Percentiles rank a stretch among this genome's conserved stretches.
phyloP scores from a whole-genome alignment of 1,140 invertebrate species.

The Leptopilina clavipes region DNA sequence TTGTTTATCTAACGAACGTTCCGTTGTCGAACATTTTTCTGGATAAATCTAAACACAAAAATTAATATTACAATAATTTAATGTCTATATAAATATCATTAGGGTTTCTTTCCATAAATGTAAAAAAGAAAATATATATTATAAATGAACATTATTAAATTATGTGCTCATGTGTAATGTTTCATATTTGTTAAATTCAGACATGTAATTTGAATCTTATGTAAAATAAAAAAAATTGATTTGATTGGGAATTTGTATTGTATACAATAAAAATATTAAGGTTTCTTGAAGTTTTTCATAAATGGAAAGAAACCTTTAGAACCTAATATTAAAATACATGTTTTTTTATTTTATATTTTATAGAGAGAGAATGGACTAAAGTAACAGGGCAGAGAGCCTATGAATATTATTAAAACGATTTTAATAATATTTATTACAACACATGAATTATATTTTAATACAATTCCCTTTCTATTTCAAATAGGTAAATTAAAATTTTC shows the following conservation, averaged over 20 bases:
- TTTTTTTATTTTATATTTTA: no score
- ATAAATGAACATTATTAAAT: neutral
- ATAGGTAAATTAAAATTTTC: no score
- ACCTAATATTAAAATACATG: neutral
- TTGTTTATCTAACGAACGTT: slow-evolving; percentile 49
- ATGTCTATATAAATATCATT: neutral
- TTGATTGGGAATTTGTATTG: neutral
- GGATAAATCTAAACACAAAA: slow-evolving; percentile 13
- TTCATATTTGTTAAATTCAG: neutral
- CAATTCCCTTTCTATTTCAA: neutral
- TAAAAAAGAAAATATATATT: neutral
- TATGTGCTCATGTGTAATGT: neutral
- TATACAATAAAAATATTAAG: neutral
- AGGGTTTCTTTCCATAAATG: neutral
- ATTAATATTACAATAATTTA: neutral
- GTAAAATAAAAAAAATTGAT: neutral
- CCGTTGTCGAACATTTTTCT: neutral
- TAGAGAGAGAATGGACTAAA: slow-evolving; percentile 1
- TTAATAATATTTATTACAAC: slow-evolving; percentile 1
- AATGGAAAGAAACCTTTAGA: slow-evolving; percentile 1
- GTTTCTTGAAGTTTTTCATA: neutral
- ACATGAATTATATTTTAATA: neutral
- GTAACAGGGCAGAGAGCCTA: neutral
- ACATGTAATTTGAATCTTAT: neutral
- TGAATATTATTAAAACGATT: neutral